A percentile compares a stretch with the other conserved stretches of the same genome.
phyloP scores from a whole-genome alignment of 2,888 invertebrate species.

The Polylopha cassiicola region DNA sequence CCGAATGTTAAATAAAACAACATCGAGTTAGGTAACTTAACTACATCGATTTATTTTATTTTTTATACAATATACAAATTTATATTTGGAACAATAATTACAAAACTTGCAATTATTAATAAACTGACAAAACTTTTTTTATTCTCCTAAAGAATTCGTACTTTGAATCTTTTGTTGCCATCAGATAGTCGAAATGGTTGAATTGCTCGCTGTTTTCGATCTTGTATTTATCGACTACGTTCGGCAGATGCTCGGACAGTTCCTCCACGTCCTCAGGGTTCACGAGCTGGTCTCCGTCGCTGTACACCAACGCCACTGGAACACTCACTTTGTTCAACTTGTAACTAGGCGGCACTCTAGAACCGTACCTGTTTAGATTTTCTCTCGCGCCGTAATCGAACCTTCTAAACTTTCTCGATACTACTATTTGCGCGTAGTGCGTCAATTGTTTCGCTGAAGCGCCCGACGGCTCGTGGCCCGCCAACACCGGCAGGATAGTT shows the following conservation, averaged over 20 bases:
- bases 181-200: constrained; percentile 58
- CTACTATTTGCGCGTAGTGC: constrained; percentile 73
- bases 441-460: constrained; percentile 68
- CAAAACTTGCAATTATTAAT: no score
- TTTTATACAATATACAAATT: no score
- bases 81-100: no score
- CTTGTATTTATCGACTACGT: constrained; percentile 72
- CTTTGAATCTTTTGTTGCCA: constrained; percentile 53
- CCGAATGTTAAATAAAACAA: no score
- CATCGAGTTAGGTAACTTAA: no score
- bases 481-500: constrained; percentile 74
- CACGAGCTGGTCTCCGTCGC: constrained; percentile 80
- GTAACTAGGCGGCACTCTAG: constrained; percentile 45
- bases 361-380: constrained; percentile 47
- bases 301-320: constrained; percentile 56
- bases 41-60: no score
- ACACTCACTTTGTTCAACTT: constrained; percentile 39
- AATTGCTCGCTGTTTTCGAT: constrained; percentile 71
- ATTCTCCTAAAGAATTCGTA: constrained; percentile 32
- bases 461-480: constrained; percentile 74
- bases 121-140: constrained; percentile 16
- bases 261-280: constrained; percentile 74
- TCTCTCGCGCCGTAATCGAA: constrained; percentile 48
- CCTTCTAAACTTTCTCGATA: constrained; percentile 45
- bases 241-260: constrained; percentile 68